Base-by-base conservation (phyloP, 2,113 vertebrate species). In the Penelope pileata region DNA sequence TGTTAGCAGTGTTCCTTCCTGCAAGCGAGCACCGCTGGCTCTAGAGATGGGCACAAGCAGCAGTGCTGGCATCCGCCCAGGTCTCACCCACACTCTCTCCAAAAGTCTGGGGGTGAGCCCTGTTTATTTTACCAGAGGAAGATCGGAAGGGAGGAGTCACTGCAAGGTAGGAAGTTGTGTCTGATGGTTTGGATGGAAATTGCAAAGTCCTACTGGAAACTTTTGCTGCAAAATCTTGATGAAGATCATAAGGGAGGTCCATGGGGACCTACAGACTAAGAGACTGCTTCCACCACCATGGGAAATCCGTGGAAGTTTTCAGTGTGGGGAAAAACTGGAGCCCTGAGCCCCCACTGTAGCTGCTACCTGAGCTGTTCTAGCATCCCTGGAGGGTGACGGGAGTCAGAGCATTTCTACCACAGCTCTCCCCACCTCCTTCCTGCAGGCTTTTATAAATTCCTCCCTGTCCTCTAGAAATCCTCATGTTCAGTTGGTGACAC, bases 271-370 rank as follows among this genome's bases (percentile, higher is more conserved):
- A 13, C 26, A 67, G 40, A 60, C 7, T 15, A 27, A 9, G 1
- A 30, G 15, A 7, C 10, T 63, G 8, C 22, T 13, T 23, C 22
- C 10, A 3, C 11, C 7, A 8, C 14, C 7, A 5, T 1, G 10
- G 32, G 53, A 27, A 83, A 43, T 1, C 73, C 26, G 21, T 67
- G 26, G 6, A 90, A 56, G 16, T 3, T 76, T 75, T 81, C 38
- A 9, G 2, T 1, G 7, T 3, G 4, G 1, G 12, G 3, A 2
- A 2, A 2, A 21, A 66, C 22, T 6, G 2, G 26, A 79, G 4
- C 13, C 23, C 7, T 22, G 67, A 48, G 16, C 43, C 34, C 5
- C 3, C 9, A 45, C 74, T 34, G 7, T 42, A 83, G 40, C 6
- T 77, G 29, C 27, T 45, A 10, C 14, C 5, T 4, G 10, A 16